phyloP scores from a whole-genome alignment of 2,797 vertebrate genomes.

The Sphenodon punctatus region DNA sequence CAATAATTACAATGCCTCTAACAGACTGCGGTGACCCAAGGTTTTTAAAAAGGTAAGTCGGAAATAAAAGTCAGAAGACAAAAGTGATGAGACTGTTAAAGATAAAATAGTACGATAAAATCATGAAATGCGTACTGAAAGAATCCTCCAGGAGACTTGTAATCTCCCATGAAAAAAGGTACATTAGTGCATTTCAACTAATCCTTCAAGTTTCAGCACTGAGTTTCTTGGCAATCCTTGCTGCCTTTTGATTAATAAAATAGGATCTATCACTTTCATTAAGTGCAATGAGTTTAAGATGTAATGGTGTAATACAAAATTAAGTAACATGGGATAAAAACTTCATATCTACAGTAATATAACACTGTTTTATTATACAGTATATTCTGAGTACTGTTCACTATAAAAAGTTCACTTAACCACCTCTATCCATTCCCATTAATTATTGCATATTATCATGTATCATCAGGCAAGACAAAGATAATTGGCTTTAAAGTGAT shows the following conservation, averaged over 20 bases:
- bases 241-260: conserved; percentile 46
- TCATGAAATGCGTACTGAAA: not conserved
- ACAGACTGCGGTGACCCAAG: not conserved
- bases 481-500: conserved; percentile 50
- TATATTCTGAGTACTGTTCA: conserved; percentile 32
- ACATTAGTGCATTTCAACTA: conserved; percentile 5
- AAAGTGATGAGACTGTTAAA: not conserved
- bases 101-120: not conserved
- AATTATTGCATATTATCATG: conserved; percentile 28
- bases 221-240: conserved; percentile 28
- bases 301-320: conserved; percentile 17
- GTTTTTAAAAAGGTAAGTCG: conserved; percentile 7
- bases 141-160: not conserved
- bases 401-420: conserved; percentile 41
- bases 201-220: conserved; percentile 10
- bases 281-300: conserved; percentile 50
- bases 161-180: not conserved
- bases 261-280: conserved; percentile 32
- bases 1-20: not conserved
- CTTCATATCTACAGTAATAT: conserved; percentile 24
- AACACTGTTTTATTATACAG: conserved; percentile 40
- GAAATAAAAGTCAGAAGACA: not conserved
- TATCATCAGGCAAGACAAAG: conserved; percentile 33
- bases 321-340: conserved; percentile 23
- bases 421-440: conserved; percentile 29